A percentile compares a stretch with the other conserved stretches of the same genome.
Evolutionary conservation across 2,113 vertebrate genomes (phyloP).

Genomic region (Phylloscopus trochilus): DNA sequence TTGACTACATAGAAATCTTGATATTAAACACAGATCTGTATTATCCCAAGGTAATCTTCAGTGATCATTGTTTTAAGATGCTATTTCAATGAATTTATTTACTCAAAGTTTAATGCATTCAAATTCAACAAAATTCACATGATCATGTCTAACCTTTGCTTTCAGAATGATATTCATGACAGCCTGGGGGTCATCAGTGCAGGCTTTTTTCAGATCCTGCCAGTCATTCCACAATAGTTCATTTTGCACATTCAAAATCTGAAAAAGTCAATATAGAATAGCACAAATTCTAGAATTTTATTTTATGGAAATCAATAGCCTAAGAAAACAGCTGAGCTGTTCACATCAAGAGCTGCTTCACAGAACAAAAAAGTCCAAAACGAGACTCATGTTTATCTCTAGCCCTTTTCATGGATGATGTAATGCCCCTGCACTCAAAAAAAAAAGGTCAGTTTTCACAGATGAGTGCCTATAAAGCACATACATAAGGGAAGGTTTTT

Average conservation of each 20-base stretch:
- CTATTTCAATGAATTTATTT: not conserved
- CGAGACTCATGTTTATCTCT: not conserved
- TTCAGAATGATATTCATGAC: constrained; percentile 83
- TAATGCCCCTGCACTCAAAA: not conserved
- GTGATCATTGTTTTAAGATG: not conserved
- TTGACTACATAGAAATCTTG: not conserved
- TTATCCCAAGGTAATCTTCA: not conserved
- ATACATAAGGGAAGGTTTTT: not conserved
- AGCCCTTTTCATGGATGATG: not conserved
- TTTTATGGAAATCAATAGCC: not conserved
- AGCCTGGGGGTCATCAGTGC: constrained; percentile 74
- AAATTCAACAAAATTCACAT: not conserved
- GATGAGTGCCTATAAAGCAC: not conserved
- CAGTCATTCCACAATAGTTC: constrained; percentile 81
- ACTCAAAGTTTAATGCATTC: not conserved
- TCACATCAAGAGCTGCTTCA: not conserved
- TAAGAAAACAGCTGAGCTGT: not conserved
- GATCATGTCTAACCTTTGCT: constrained; percentile 77
- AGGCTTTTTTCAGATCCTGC: constrained; percentile 87
- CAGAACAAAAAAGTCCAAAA: not conserved
- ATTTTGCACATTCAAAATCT: constrained; percentile 85
- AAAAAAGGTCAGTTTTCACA: not conserved
- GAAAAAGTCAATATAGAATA: constrained; percentile 1
- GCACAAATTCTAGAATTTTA: not conserved
- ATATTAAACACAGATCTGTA: not conserved